Percentiles rank a stretch among this genome's conserved stretches.
phyloP scores from a whole-genome alignment of 2,113 vertebrate genomes.

The Sterna hirundo region DNA sequence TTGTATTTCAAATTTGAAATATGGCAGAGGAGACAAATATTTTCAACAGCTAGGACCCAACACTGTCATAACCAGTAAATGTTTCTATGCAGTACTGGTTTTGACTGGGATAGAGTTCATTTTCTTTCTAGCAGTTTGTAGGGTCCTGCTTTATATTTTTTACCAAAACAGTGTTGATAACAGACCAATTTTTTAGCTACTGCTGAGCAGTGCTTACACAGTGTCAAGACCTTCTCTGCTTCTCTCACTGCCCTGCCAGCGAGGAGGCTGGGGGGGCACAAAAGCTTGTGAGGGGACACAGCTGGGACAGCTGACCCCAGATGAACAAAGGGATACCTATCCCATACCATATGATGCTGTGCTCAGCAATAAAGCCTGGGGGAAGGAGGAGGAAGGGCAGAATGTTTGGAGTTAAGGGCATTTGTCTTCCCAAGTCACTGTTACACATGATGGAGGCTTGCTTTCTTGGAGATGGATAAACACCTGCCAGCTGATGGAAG shows the following conservation, averaged over 20 bases:
- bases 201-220: not conserved
- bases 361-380: not conserved
- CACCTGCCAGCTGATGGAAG: not conserved
- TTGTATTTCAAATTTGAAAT: not conserved
- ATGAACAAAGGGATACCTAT: not conserved
- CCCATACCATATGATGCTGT: no score
- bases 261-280: not conserved
- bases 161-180: not conserved
- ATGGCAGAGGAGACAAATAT: not conserved
- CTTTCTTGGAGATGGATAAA: not conserved
- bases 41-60: not conserved
- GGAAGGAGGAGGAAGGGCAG: accelerated
- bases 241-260: accelerated
- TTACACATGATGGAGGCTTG: not conserved
- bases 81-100: not conserved
- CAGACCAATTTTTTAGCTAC: accelerated
- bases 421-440: not conserved
- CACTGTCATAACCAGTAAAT: not conserved
- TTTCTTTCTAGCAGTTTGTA: not conserved
- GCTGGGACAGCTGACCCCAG: not conserved
- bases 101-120: not conserved
- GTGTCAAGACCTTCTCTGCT: not conserved
- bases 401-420: no score
- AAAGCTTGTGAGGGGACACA: not conserved
- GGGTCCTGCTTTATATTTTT: not conserved